Evolutionary conservation across 2,888 invertebrate genomes (phyloP).

Genomic region (Aphidius colemani): DNA sequence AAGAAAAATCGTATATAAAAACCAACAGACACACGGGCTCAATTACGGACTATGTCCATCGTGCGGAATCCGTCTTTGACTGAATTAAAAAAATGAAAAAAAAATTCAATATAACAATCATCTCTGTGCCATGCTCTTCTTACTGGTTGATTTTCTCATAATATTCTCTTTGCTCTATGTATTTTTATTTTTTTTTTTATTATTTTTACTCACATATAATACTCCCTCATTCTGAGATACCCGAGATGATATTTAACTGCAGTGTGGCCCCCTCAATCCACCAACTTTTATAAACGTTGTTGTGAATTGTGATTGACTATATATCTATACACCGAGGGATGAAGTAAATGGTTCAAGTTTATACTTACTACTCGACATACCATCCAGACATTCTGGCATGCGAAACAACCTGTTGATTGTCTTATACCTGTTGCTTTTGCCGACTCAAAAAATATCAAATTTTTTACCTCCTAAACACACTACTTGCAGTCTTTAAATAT

Average conservation of each 20-base stretch:
- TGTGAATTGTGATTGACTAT: no score
- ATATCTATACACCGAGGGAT: constrained; percentile 24
- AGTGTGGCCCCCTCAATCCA: constrained; percentile 16
- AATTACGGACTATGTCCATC: constrained; percentile 21
- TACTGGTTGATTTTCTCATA: constrained; percentile 10
- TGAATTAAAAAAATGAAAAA: no score
- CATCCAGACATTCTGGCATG: constrained; percentile 48
- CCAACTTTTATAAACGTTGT: constrained; percentile 8
- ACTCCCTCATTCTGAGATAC: constrained; percentile 16
- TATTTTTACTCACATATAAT: constrained; percentile 25
- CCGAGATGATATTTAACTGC: no score
- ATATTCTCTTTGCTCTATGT: constrained; percentile 14
- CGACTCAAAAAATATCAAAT: constrained; percentile 20
- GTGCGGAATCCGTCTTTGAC: no score
- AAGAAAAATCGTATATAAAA: constrained; percentile 32
- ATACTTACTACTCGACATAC: constrained; percentile 36
- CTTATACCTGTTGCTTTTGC: constrained; percentile 50
- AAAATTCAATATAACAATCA: not conserved
- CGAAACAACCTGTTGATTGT: constrained; percentile 57
- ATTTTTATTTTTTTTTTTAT: constrained; percentile 21
- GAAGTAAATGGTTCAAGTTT: constrained; percentile 26
- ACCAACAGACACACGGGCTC: constrained; percentile 13
- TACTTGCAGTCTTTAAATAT: constrained; percentile 46
- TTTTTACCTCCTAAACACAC: constrained; percentile 26
- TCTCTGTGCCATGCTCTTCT: constrained; percentile 5